phyloP scores from a whole-genome alignment of 2,888 invertebrate genomes.

The Chrysolina oricalcia region DNA sequence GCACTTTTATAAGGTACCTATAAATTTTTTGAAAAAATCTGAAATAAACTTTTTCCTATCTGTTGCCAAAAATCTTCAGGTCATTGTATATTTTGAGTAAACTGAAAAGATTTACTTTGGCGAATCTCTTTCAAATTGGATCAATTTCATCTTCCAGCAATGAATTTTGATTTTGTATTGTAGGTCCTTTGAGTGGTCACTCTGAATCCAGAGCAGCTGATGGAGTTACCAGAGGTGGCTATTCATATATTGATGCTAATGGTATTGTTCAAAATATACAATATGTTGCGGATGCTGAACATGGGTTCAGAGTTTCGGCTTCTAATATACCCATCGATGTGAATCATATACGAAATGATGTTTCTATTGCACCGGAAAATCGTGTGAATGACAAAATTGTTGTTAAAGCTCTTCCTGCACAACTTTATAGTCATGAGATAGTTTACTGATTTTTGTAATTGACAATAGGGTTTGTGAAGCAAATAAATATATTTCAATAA shows the following conservation, averaged over 20 bases:
- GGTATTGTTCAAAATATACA: conserved; percentile 79
- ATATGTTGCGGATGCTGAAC: conserved; percentile 77
- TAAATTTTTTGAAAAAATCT: no score
- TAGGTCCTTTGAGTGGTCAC: conserved; percentile 77
- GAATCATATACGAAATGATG: conserved; percentile 40
- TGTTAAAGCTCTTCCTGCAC: conserved; percentile 40
- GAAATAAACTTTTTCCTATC: no score
- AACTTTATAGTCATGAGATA: conserved; percentile 54
- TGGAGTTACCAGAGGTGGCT: conserved; percentile 79
- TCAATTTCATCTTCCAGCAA: not conserved
- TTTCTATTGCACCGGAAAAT: conserved; percentile 37
- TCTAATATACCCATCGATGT: conserved; percentile 75
- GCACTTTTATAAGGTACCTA: no score
- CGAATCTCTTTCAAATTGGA: no score
- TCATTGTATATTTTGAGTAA: no score
- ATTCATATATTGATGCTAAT: conserved; percentile 81
- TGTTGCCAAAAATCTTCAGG: no score
- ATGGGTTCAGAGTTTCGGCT: conserved; percentile 80
- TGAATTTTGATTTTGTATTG: not conserved
- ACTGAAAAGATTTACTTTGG: no score
- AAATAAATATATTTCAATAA: no score
- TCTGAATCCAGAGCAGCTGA: conserved; percentile 77
- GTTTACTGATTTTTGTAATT: conserved; percentile 44
- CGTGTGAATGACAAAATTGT: conserved; percentile 34
- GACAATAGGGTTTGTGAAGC: not conserved